Base-by-base conservation (phyloP, 1,140 invertebrate species). In the Caenorhabditis elegans region DNA sequence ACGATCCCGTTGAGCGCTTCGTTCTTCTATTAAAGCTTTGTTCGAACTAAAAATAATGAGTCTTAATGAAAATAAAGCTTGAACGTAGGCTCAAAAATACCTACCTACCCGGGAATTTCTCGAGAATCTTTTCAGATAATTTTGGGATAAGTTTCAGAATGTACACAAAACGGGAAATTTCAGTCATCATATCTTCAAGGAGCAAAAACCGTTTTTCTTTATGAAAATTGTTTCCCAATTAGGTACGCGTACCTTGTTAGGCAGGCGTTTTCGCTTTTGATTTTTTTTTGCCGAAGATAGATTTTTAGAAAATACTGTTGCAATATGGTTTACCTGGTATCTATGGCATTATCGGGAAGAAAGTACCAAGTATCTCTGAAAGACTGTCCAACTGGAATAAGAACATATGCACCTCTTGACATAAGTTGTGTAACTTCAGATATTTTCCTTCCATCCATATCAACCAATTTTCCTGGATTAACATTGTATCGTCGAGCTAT, bases 361-460 rank as follows among this genome's bases (percentile, higher is more conserved):
- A 86, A 86, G 46, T 86, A 86, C 86, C 86, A 86, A 36, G 86
- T 87, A 55, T 86, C 86, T 65, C 86, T 48, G 55, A 87, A 86
- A 8, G 46, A 78, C 31, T 87, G 86, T 13, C 86, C 86, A 31
- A 80, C 70, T 3, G 86, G 86, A 34, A 86, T 79, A n/a, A 86
- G 78, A 22, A 86, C 82, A 79, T 86, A 86, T 10, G 86, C 82
- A 26, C 86, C 86, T 75, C 86, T 65, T 0, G 86, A 87, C 86
- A 86, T 86, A 24, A 86, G 49, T 24, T 86, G 85, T n/a, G 49
- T 75, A 3, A 86, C 86, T 26, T 83, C 65, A 22, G 75, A 49
- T 15, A 86, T 80, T 26, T 84, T 79, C 22, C 39, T 51, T n/a
- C 86, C 86, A 43, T 87, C 86, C 86, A 86, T 87, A 39, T 83